Evolutionary conservation across 2,113 vertebrate species (phyloP), one percentile per base, ranked within the genome.

Genomic region (Zosterops japonicus): DNA sequence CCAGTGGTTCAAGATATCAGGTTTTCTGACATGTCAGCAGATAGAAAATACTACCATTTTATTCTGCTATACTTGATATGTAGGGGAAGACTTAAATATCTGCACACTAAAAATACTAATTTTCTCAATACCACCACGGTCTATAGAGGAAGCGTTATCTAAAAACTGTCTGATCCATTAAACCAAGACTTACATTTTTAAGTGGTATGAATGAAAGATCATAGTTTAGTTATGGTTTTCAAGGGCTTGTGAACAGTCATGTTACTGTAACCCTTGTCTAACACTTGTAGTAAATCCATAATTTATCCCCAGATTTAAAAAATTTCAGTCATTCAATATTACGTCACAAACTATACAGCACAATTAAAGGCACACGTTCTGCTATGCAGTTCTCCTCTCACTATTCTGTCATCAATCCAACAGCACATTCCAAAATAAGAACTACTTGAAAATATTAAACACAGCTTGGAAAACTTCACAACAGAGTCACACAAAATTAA

Each of bases 271-370:
- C 11, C 77, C 31, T 29, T 42, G 22, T 25, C 71, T 74, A 65
- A 50, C 11, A 9, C 22, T 71, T 52, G 35, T 27, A 80, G 47
- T 35, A 93, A 52, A 55, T 4, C 6, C 0, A 0, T 65, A 1
- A 11, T 11, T 74, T 46, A 88, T 42, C 36, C 50, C 39, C 29
- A 36, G 11, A 75, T 42, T 53, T 50, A 24, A 87, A 85, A 18
- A 61, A 63, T 41, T 85, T 57, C 46, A 17, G 25, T 21, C 31
- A 74, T 27, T 21, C n/a, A 35, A 7, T 25, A 25, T 22, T 27
- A 42, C 0, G 0, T 2, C 5, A 71, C 17, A 53, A 92, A 75
- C 39, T 16, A 60, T 1, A 3, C 0, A 59, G 16, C 67, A 29
- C 21, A 65, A n/a, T 18, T 55, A 47, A 69, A 87, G 42, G 24